These are phyloP conservation scores for Astyanax mexicanus DNA, from an alignment of 2,797 vertebrate genomes.

Conservation along the genomic window DNA sequence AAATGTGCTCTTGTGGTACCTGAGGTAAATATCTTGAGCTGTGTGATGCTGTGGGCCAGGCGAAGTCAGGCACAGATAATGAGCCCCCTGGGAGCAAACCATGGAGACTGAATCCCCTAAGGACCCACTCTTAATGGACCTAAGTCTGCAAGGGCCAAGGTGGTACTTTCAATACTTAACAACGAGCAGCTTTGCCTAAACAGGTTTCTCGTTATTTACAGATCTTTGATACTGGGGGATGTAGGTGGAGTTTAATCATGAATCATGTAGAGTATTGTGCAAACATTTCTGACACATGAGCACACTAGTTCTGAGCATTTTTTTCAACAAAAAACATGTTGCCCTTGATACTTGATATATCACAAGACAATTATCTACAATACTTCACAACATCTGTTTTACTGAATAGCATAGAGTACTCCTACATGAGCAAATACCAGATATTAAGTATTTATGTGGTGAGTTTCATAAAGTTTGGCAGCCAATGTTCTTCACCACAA, in stretches of 20 bases:
- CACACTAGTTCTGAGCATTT: no score
- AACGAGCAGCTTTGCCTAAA: slow-evolving; percentile 13
- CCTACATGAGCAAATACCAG: no score
- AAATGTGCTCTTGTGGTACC: slow-evolving; percentile 50
- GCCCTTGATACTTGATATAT: no score
- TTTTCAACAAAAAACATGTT: no score
- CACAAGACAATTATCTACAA: no score
- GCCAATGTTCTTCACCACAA: no score
- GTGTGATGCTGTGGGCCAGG: slow-evolving; percentile 63
- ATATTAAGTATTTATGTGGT: no score
- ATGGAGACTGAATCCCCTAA: slow-evolving; percentile 68
- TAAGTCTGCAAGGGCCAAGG: slow-evolving; percentile 20
- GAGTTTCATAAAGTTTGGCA: no score
- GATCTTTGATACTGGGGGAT: neutral
- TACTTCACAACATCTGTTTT: no score
- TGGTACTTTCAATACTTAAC: neutral
- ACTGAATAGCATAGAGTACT: no score
- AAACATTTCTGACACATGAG: no score
- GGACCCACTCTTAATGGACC: slow-evolving; percentile 45
- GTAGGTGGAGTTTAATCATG: neutral
- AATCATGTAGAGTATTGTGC: neutral
- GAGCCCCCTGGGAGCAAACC: slow-evolving; percentile 71
- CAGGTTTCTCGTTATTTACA: neutral
- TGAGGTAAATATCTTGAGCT: slow-evolving; percentile 61
- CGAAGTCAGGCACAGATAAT: slow-evolving; percentile 69